Base-by-base conservation (phyloP, 2,888 invertebrate genomes). In the Ceriagrion tenellum region DNA sequence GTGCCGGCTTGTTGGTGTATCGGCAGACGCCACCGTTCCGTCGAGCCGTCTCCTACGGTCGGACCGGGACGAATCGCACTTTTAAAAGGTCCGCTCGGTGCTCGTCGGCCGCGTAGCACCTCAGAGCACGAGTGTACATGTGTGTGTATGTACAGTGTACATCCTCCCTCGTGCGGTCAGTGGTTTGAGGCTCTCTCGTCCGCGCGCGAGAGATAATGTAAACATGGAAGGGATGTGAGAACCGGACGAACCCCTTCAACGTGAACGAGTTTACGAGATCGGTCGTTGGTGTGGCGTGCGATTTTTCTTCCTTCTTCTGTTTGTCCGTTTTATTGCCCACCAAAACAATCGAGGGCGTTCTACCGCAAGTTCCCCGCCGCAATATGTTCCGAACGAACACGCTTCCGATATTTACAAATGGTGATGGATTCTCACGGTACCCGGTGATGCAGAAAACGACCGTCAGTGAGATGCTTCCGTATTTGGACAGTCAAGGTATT, bases 1-100 rank as follows among this genome's bases (percentile, higher is more conserved):
- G 59, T 91, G 40, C 26, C 59, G 26, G 63, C 59, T 63, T 91
- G 91, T 91, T 63, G 91, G 91, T 63, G 63, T 91, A 91, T 63
- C 91, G 59, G 63, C 35, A n/a, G 47, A 26, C 93, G 93, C 69
- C 47, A n/a, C 47, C 47, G 69, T 35, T 23, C 59, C 8, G 30
- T 91, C 63, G 63, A 63, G 63, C 90, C 13, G 91, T 59, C 47
- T 91, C 30, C 56, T 35, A 35, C 13, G 26, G 40, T 40, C 35
- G 63, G 12, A 40, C 63, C 63, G 20, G 40, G 35, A 40, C 10
- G 63, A 63, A 63, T 63, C 26, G 40, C 91, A 10, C 20, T 10
- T 26, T n/a, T 81, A 26, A 81, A 81, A 26, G 81, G 10, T 26
- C 35, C 74, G 13, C 30, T 35, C 0, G 23, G 74, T 18, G 12